Percentiles rank a stretch among this genome's conserved stretches.
Conservation (phyloP, 2,888 invertebrate species). For the Digitonthophagus gazella region DNA sequence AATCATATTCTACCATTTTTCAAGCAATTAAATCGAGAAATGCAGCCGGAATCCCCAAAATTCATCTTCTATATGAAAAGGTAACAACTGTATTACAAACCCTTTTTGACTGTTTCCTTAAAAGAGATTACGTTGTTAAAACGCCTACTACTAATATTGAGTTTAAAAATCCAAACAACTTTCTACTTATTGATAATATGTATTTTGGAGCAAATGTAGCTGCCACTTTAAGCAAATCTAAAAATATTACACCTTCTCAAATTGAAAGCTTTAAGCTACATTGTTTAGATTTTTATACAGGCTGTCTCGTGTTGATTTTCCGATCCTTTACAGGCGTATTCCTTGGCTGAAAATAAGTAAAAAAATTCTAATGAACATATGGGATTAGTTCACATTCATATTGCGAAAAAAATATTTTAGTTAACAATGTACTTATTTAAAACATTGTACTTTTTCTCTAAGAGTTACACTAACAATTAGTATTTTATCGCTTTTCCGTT, state of each 20-base stretch:
- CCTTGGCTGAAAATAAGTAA: too few species aligned
- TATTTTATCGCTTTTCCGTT: too few species aligned
- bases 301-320: too few species aligned
- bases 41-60: constrained; percentile 23
- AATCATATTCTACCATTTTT: constrained; percentile 18
- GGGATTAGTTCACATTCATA: too few species aligned
- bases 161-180: constrained; percentile 22
- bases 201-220: constrained; percentile 25
- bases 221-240: constrained; percentile 2
- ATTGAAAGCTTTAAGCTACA: neutral
- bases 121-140: constrained; percentile 17
- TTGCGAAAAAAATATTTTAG: too few species aligned
- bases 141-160: constrained; percentile 16
- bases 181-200: constrained; percentile 16
- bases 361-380: too few species aligned
- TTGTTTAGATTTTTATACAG: constrained; percentile 19
- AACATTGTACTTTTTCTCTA: too few species aligned
- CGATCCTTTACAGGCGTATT: too few species aligned
- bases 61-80: constrained; percentile 1
- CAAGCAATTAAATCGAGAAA: constrained; percentile 20
- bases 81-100: constrained; percentile 3
- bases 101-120: constrained; percentile 22
- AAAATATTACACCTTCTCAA: neutral
- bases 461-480: too few species aligned
- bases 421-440: too few species aligned